A percentile compares a stretch with the other conserved stretches of the same genome.
phyloP scores from a whole-genome alignment of 37 sponge, comb jelly and placozoan genomes.

The Diacarnus erythraeanus region DNA sequence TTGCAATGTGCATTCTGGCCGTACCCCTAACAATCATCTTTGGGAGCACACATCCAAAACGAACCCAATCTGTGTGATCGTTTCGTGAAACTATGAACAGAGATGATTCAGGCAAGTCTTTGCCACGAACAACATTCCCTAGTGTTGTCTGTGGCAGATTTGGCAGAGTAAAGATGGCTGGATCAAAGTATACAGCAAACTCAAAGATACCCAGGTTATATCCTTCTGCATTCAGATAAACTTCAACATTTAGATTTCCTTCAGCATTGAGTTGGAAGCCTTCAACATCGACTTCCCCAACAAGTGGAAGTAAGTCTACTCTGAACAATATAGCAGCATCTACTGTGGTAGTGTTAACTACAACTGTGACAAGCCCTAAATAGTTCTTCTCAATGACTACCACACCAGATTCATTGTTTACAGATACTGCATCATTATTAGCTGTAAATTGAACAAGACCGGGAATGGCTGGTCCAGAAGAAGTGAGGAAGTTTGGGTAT shows the following conservation, averaged over 20 bases:
- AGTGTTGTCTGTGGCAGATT: neutral
- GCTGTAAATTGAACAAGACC: conserved; percentile 33
- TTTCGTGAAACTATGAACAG: neutral
- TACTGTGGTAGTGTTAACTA: neutral
- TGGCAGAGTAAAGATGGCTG: neutral
- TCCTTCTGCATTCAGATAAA: conserved; percentile 48
- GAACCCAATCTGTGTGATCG: conserved; percentile 4
- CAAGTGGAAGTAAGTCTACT: conserved; percentile 37
- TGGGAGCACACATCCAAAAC: conserved; percentile 24
- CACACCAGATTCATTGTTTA: conserved; percentile 24
- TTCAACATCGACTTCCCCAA: conserved; percentile 63
- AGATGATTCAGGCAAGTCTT: conserved; percentile 3
- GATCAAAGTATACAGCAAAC: conserved; percentile 23
- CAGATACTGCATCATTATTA: neutral
- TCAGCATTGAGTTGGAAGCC: neutral
- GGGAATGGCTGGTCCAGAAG: conserved; percentile 9
- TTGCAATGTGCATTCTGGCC: conserved; percentile 35
- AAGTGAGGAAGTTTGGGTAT: conserved; percentile 19
- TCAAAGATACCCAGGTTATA: conserved; percentile 28
- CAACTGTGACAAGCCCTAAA: conserved; percentile 4
- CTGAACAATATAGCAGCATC: neutral
- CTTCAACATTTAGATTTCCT: conserved; percentile 7
- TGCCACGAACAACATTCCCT: neutral
- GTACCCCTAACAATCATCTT: neutral
- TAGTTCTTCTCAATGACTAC: conserved; percentile 32